Conservation (phyloP, 2,113 vertebrate species). For the Poeciliopsis retropinna region DNA sequence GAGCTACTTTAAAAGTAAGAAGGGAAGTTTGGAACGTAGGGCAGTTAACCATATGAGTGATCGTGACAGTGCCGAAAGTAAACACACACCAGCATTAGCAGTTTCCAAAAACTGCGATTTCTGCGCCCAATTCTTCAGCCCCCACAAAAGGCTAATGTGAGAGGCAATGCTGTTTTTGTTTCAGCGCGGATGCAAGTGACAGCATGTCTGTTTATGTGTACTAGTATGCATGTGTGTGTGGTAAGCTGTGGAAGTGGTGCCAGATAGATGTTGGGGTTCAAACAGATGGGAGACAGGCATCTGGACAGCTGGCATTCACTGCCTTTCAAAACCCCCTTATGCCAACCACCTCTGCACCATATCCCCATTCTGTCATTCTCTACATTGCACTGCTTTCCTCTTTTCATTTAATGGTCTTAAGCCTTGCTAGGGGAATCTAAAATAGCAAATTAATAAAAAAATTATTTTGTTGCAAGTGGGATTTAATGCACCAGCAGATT, state of each 20-base stretch:
- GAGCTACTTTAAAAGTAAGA: constrained; percentile 40
- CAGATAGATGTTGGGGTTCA: constrained; percentile 69
- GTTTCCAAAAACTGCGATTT: constrained; percentile 57
- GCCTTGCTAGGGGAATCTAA: constrained; percentile 30
- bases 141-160: constrained; percentile 53
- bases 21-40: constrained; percentile 48
- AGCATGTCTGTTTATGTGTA: constrained; percentile 9
- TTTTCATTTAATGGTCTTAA: constrained; percentile 23
- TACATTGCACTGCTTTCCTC: constrained; percentile 16
- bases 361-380: constrained; percentile 71
- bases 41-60: constrained; percentile 29
- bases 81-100: constrained; percentile 66
- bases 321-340: constrained; percentile 59
- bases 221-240: constrained; percentile 8
- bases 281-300: constrained; percentile 71
- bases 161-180: constrained; percentile 62
- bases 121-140: constrained; percentile 64
- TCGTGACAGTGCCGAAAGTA: constrained; percentile 57
- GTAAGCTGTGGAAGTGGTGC: constrained; percentile 48
- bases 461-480: constrained; percentile 3
- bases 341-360: constrained; percentile 53
- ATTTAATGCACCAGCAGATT: constrained; percentile 21
- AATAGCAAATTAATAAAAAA: constrained; percentile 43
- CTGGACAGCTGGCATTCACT: constrained; percentile 73
- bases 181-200: constrained; percentile 23